These are phyloP conservation scores for Tipula lateralis DNA, from an alignment of 2,888 invertebrate species.

Conservation along the genomic window DNA sequence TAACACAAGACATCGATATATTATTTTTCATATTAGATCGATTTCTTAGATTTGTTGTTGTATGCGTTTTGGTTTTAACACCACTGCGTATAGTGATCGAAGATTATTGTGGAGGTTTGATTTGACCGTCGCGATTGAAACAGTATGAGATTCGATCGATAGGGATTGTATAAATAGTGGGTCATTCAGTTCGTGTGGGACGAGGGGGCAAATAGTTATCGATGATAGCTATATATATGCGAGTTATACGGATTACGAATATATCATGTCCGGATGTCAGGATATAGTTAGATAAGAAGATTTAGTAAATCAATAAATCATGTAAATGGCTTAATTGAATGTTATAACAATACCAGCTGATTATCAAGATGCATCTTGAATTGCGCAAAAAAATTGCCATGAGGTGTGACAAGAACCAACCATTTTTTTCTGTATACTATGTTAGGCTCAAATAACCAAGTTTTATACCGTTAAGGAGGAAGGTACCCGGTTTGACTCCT, in stretches of 20 bases:
- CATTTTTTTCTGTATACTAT: too few species aligned
- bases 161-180: neutral
- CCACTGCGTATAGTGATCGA: neutral
- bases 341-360: too few species aligned
- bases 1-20: constrained; percentile 7
- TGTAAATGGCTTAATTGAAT: too few species aligned
- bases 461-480: too few species aligned
- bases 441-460: too few species aligned
- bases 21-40: constrained; percentile 3
- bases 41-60: neutral
- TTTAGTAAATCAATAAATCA: too few species aligned
- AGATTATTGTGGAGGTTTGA: neutral
- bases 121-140: neutral
- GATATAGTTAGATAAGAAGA: too few species aligned
- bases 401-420: too few species aligned
- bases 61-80: neutral
- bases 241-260: neutral
- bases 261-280: neutral
- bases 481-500: too few species aligned
- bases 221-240: neutral
- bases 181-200: neutral
- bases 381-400: too few species aligned
- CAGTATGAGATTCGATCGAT: neutral
- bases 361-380: too few species aligned
- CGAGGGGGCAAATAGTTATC: neutral